Percentiles rank a stretch among this genome's conserved stretches.
These are phyloP conservation scores for Iphiclides podalirius DNA, from an alignment of 2,888 invertebrate genomes.

Conservation along the genomic window DNA sequence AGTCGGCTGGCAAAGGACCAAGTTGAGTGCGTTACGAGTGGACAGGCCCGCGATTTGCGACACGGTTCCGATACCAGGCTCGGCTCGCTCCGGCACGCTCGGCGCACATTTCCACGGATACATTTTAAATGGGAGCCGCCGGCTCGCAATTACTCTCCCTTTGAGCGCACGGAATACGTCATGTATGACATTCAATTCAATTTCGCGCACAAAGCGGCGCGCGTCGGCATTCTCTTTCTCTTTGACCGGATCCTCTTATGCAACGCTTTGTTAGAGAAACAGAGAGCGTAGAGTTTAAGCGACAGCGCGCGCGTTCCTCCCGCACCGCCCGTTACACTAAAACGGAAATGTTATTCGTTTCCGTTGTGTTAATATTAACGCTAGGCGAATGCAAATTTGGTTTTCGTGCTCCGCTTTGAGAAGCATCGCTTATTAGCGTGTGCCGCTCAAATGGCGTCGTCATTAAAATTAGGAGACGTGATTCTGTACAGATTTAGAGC, in stretches of 20 bases:
- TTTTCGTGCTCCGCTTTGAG: conserved; percentile 2
- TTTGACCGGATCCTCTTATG: conserved; percentile 63
- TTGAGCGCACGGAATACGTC: conserved; percentile 71
- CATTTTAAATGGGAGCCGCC: conserved; percentile 74
- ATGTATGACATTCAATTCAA: conserved; percentile 75
- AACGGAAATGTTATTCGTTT: conserved; percentile 23
- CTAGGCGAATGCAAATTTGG: conserved; percentile 15
- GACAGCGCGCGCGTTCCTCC: conserved; percentile 29
- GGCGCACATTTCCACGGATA: conserved; percentile 68
- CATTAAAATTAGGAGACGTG: too few relatives aligned
- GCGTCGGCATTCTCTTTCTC: conserved; percentile 69
- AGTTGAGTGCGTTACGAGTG: conserved; percentile 66
- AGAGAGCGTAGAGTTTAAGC: too few relatives aligned
- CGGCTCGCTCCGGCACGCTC: conserved; percentile 52
- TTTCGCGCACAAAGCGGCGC: conserved; percentile 70
- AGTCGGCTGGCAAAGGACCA: conserved; percentile 73
- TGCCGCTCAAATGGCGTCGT: too few relatives aligned
- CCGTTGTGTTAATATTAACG: conserved; percentile 19
- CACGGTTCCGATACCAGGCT: conserved; percentile 42
- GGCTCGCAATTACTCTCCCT: conserved; percentile 75
- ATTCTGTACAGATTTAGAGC: too few relatives aligned
- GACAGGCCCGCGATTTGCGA: conserved; percentile 61
- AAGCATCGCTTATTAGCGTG: conserved; percentile 6
- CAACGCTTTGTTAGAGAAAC: conserved; percentile 61
- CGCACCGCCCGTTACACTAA: conserved; percentile 33